Base-by-base conservation (phyloP, 92 coral and sea anemone genomes). In the Palythoa grandiflora region DNA sequence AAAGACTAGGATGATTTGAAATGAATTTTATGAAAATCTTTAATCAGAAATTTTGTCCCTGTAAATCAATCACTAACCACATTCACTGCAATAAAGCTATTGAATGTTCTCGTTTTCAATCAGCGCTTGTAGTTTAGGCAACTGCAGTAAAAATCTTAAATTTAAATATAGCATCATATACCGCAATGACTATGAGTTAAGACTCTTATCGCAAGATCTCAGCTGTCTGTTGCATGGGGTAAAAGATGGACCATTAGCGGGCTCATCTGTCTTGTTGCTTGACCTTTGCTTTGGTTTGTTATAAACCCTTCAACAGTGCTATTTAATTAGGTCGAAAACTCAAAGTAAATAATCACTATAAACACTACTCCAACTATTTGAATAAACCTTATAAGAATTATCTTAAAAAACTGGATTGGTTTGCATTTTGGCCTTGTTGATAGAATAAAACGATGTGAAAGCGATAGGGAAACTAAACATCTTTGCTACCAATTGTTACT, bases 191-290 rank as follows among this genome's bases (percentile, higher is more conserved):
- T 8, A 21, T 79, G 50, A 47, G 15, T 21, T 79, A n/a, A 79
- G 71, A 21, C 44, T 47, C 44, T 81, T 66, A 81, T 81, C 86
- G 36, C 57, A 21, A 81, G 50, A 81, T 81, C 86, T 81, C 86
- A 81, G 86, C 86, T 81, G 75, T 38, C 47, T 48, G 35, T 12
- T 68, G 86, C 86, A 81, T 68, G 86, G 76, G 85, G 76, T 21
- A 81, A 80, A 3, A 20, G 75, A 14, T 47, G 39, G 47, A 12
- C 14, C 53, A 44, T 81, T 81, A 66, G 47, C 54, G 2, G 4
- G 21, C 13, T 47, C 75, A 50, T 65, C 86, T 9, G 61, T 47
- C 73, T n/a, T 65, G 74, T 66, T n/a, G 6, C 48, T 66, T 65
- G 86, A 65, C 48, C 75, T 44, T 52, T 53, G n/a, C 63, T 20